Percentiles rank a stretch among this genome's conserved stretches.
phyloP scores from a whole-genome alignment of 2,113 vertebrate species.

The Beaufortia kweichowensis region DNA sequence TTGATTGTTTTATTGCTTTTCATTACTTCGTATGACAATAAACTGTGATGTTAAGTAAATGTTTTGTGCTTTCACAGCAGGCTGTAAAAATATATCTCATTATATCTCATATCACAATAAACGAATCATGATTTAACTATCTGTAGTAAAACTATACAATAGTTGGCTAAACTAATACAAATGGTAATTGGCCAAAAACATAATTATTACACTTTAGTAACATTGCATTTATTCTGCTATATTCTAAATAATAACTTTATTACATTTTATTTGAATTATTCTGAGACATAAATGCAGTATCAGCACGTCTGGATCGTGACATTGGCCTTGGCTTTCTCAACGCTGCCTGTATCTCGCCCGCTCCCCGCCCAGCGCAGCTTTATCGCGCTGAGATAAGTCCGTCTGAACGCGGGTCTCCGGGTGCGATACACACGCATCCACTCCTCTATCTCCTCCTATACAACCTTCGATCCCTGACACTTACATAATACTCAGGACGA shows the following conservation, averaged over 20 bases:
- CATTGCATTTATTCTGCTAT: too few relatives aligned
- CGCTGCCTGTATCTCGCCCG: neutral
- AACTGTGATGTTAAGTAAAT: neutral
- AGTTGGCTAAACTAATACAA: too few relatives aligned
- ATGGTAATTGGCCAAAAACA: too few relatives aligned
- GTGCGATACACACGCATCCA: neutral
- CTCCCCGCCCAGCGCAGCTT: constrained; percentile 16
- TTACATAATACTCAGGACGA: constrained; percentile 2
- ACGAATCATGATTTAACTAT: too few relatives aligned
- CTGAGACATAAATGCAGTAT: neutral
- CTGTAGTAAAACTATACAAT: too few relatives aligned
- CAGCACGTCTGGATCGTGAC: neutral
- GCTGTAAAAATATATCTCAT: neutral
- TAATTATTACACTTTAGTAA: too few relatives aligned
- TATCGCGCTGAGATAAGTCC: constrained; percentile 12
- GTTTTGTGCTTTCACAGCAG: neutral
- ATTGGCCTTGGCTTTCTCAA: neutral
- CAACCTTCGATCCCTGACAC: constrained; percentile 32
- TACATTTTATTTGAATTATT: neutral
- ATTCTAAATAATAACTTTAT: neutral
- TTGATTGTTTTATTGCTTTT: too few relatives aligned
- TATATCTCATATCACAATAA: too few relatives aligned
- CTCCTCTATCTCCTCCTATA: constrained; percentile 8
- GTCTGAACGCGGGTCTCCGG: neutral
- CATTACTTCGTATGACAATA: neutral